phyloP scores from a whole-genome alignment of 2,888 invertebrate genomes.

The Timandra comae region DNA sequence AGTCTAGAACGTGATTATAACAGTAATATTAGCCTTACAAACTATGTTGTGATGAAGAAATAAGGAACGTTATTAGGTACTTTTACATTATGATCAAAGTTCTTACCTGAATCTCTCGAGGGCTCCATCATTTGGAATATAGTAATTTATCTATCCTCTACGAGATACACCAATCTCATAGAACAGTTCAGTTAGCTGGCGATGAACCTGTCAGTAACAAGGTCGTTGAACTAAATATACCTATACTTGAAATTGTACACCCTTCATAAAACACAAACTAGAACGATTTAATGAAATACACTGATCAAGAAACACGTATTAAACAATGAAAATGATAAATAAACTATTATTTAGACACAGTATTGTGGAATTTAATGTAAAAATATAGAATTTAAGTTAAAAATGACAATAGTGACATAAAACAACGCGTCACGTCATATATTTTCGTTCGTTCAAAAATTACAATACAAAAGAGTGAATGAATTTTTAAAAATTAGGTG shows the following conservation, averaged over 20 bases:
- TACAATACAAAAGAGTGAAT: too few species aligned
- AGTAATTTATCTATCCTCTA: slow-evolving; percentile 48
- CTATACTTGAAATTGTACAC: slow-evolving; percentile 58
- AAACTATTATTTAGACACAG: too few species aligned
- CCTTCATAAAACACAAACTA: slow-evolving; percentile 35
- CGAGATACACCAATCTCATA: slow-evolving; percentile 61
- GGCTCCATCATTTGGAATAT: slow-evolving; percentile 57
- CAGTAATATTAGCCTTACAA: too few species aligned
- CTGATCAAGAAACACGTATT: slow-evolving; percentile 5
- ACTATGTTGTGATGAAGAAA: too few species aligned
- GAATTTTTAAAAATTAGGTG: too few species aligned
- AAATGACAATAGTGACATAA: slow-evolving; percentile 44
- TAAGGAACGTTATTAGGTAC: too few species aligned
- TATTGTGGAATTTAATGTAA: too few species aligned
- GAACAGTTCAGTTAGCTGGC: slow-evolving; percentile 64
- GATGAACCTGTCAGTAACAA: slow-evolving; percentile 77
- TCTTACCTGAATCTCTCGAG: slow-evolving; percentile 71
- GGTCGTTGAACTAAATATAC: slow-evolving; percentile 77
- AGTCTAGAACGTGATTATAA: too few species aligned
- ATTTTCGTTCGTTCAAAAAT: slow-evolving; percentile 3
- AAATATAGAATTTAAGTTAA: slow-evolving; percentile 4
- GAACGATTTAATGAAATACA: slow-evolving; percentile 31
- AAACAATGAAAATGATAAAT: too few species aligned
- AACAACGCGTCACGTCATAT: slow-evolving; percentile 61
- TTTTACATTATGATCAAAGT: slow-evolving; percentile 1